Evolutionary conservation across 2,113 vertebrate species (phyloP), one percentile per base, ranked within the genome.

Genomic region (Oxyruncus cristatus): DNA sequence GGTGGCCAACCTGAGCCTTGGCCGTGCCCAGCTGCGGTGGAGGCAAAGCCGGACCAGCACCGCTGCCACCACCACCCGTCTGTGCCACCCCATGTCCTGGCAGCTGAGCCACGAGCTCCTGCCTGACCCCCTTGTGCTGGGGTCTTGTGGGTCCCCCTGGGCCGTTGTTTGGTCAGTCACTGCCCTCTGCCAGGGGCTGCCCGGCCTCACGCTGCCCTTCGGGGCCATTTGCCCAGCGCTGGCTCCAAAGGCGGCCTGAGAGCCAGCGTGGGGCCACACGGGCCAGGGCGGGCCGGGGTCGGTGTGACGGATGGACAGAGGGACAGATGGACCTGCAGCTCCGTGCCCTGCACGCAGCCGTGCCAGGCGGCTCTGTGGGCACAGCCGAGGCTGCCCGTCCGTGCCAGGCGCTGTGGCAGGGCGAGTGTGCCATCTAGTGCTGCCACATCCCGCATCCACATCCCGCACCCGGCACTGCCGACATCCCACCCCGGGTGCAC

Each of bases 51-150:
- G 28, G 42, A 52, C 13, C 56, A 56, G 63, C 52, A 6, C 18
- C 2, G 0, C 0, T 2, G 39, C 44, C 7, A 11, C 22, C n/a
- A 12, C 17, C 14, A 30, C 15, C 0, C 5, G 15, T 26, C 39
- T 11, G 22, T 5, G 12, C 35, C 49, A 39, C 4, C 12, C 41
- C 27, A 4, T 1, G 28, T 41, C 19, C 59, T 2, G 33, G 52
- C 44, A 28, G 33, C 71, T 11, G 84, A 23, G 35, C 52, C 1
- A 0, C n/a, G 73, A 42, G 56, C 61, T 33, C 49, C 42, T 6
- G 18, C 75, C 30, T 8, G 28, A 3, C 20, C 18, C 20, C n/a
- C 53, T 18, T 5, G 6, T 2, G 15, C n/a, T 13, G 12, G 26
- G 8, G 30, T 39, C 42, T 70, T 14, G 27, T 1, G 0, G 11